Base-by-base conservation (phyloP, 2,113 vertebrate species). In the Martes martes region DNA sequence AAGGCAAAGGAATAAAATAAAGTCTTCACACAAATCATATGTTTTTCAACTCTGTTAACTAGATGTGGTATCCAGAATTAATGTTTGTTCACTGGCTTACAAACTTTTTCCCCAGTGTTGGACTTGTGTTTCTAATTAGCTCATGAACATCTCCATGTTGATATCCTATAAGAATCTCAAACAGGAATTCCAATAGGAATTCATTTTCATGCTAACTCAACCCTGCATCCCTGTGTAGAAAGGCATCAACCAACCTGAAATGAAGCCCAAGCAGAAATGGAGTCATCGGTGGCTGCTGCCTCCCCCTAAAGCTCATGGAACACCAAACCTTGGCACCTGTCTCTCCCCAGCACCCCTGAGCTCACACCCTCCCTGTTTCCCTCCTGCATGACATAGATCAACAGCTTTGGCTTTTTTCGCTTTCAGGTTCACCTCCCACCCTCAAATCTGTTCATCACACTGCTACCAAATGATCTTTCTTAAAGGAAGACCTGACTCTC, bases 281-380 rank as follows among this genome's bases (percentile, higher is more conserved):
- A 26, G 42, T 16, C 11, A 0, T 4, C 39, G 0, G 6, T 2
- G 61, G 16, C 73, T 18, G 52, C 23, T 19, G 7, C 15, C 59
- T n/a, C 33, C 33, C n/a, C 4, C 16, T 21, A 18, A 0, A 2
- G 87, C n/a, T 26, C 45, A 59, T 39, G 11, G 8, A 31, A 28
- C 28, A 65, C 65, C 65, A n/a, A 6, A 33, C 21, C 45, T 81
- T 11, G 2, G 42, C 19, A 23, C 57, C 39, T 47, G 26, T 52
- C 18, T n/a, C 10, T 4, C 19, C 31, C 67, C 2, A 19, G 16
- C 1, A 1, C 8, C 39, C 2, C 76, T 36, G 3, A 21, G 36
- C 19, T 81, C 36, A 1, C 1, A 88, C 57, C 31, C 36, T 76
- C 42, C 31, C 31, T 33, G 5, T 18, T n/a, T 33, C 57, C 61